A percentile compares a stretch with the other conserved stretches of the same genome.
These are phyloP conservation scores for Falcunculus frontatus DNA, from an alignment of 2,113 vertebrate species.

Conservation along the genomic window DNA sequence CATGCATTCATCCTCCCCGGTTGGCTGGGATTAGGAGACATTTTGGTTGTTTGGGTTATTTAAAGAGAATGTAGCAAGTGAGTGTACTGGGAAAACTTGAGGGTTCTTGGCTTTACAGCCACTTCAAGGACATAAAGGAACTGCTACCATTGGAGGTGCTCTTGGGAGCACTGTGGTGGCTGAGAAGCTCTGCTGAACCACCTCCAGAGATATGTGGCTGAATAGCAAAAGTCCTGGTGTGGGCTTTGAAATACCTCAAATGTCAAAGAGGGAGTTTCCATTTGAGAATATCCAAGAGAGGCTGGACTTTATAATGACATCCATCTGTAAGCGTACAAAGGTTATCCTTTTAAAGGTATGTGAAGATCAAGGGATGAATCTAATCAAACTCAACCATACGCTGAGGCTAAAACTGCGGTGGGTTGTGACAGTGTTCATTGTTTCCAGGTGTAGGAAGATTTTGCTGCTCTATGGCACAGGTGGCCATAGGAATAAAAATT, in stretches of 20 bases:
- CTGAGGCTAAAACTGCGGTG: neutral
- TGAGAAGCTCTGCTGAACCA: neutral
- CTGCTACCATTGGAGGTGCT: neutral
- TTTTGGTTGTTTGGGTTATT: neutral
- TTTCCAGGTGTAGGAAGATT: neutral
- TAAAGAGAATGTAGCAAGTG: neutral
- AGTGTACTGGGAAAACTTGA: neutral
- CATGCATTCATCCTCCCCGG: neutral
- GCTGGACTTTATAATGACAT: neutral
- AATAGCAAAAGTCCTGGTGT: neutral
- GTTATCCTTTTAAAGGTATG: neutral
- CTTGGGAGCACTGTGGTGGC: neutral
- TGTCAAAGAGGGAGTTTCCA: neutral
- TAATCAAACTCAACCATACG: neutral
- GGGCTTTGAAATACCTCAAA: neutral
- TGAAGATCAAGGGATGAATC: neutral
- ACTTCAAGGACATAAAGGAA: neutral
- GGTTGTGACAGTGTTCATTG: neutral
- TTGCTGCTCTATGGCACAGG: neutral
- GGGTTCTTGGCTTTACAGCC: neutral
- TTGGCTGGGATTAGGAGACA: neutral
- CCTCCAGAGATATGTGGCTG: neutral
- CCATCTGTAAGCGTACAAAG: accelerated
- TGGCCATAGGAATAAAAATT: neutral
- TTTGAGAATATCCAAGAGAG: neutral